Percentiles rank a stretch among this genome's conserved stretches.
Conservation (phyloP, 2,113 vertebrate genomes). For the Sceloporus undulatus region DNA sequence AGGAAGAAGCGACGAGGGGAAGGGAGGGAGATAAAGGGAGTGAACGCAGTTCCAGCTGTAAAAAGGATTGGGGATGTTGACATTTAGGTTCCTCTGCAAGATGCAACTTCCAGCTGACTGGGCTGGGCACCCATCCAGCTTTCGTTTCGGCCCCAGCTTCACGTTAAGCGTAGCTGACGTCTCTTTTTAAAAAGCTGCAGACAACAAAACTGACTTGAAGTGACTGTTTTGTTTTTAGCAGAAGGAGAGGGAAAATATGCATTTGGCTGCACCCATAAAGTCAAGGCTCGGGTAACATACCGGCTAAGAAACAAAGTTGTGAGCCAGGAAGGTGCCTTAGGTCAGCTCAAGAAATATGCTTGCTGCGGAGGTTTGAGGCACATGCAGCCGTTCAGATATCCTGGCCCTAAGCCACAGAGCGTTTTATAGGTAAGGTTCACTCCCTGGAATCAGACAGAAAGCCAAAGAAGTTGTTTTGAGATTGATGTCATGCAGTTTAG, state of each 20-base stretch:
- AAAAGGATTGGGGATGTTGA: constrained; percentile 57
- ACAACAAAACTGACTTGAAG: constrained; percentile 59
- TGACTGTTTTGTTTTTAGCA: constrained; percentile 62
- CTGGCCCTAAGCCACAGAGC: too few relatives aligned
- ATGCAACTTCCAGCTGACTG: constrained; percentile 72
- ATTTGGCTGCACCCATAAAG: constrained; percentile 25
- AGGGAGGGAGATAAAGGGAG: constrained; percentile 13
- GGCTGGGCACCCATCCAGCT: constrained; percentile 61
- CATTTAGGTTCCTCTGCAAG: constrained; percentile 72
- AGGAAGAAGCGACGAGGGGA: constrained; percentile 49
- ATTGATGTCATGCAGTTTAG: too few relatives aligned
- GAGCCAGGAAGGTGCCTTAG: not conserved
- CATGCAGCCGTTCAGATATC: too few relatives aligned
- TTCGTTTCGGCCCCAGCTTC: constrained; percentile 66
- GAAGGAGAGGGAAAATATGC: constrained; percentile 26
- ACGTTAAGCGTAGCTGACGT: constrained; percentile 65
- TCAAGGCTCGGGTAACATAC: too few relatives aligned
- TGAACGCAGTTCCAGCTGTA: constrained; percentile 47
- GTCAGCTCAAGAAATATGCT: not conserved
- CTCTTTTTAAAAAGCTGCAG: constrained; percentile 66
- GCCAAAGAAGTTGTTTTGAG: too few relatives aligned
- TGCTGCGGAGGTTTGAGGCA: too few relatives aligned
- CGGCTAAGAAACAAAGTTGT: not conserved
- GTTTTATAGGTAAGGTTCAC: too few relatives aligned
- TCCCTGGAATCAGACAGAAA: too few relatives aligned